Conservation (phyloP, 2,797 vertebrate species). For the Ctenopoma multispine region DNA sequence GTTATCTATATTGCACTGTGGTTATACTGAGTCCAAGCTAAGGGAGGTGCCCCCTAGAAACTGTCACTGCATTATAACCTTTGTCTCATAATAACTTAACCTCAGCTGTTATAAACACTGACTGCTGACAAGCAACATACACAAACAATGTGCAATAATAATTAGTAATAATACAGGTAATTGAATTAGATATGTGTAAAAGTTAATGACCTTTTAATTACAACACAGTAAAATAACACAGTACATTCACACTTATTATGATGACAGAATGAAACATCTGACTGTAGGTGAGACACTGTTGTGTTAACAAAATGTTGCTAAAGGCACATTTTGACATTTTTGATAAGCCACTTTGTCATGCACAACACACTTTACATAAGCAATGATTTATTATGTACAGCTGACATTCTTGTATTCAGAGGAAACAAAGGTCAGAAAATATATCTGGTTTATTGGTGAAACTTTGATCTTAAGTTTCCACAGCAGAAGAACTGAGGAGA, state of each 20-base stretch:
- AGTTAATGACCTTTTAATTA: neutral
- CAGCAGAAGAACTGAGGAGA: slow-evolving; percentile 15
- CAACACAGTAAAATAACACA: neutral
- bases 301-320: slow-evolving; percentile 3
- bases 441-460: slow-evolving; percentile 61
- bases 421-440: slow-evolving; percentile 72
- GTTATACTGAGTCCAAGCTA: neutral
- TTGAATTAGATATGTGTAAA: neutral
- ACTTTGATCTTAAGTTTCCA: slow-evolving; percentile 72
- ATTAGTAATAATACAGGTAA: neutral
- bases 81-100: slow-evolving; percentile 10
- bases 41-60: neutral
- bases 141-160: neutral
- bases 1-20: neutral
- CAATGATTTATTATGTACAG: slow-evolving; percentile 1
- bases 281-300: neutral
- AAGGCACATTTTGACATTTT: neutral
- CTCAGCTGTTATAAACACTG: neutral
- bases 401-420: slow-evolving; percentile 5
- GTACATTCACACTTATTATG: neutral
- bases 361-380: neutral
- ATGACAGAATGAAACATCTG: neutral
- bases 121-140: slow-evolving; percentile 8
- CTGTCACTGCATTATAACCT: neutral
- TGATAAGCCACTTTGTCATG: neutral